A percentile compares a stretch with the other conserved stretches of the same genome.
These are phyloP conservation scores for Antennarius striatus DNA, from an alignment of 2,113 vertebrate species.

Conservation along the genomic window DNA sequence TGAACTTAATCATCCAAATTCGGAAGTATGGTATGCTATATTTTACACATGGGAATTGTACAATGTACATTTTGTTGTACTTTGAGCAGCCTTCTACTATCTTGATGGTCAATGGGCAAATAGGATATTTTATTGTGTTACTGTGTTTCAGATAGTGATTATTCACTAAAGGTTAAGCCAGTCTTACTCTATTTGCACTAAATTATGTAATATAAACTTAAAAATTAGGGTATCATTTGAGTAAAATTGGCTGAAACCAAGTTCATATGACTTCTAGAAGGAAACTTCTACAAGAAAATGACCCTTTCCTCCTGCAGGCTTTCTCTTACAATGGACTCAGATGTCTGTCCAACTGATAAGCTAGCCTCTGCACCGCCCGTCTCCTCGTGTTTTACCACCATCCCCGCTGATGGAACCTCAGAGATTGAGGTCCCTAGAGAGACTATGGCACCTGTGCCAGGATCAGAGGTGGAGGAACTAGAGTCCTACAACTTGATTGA, in stretches of 20 bases:
- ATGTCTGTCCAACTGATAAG: conserved; percentile 19
- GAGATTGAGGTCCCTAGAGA: not conserved
- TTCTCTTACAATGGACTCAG: conserved; percentile 60
- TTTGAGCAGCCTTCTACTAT: too few relatives aligned
- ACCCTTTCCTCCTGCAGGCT: conserved; percentile 13
- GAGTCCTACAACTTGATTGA: conserved; percentile 72
- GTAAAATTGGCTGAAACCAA: not conserved
- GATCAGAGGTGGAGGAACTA: conserved; percentile 61
- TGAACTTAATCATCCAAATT: too few relatives aligned
- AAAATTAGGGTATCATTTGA: too few relatives aligned
- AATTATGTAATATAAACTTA: too few relatives aligned
- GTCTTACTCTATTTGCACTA: too few relatives aligned
- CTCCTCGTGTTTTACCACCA: not conserved
- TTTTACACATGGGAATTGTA: not conserved
- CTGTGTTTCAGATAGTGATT: too few relatives aligned
- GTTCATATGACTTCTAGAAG: not conserved
- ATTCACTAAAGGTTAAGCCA: too few relatives aligned
- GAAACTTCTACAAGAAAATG: not conserved
- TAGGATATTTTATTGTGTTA: too few relatives aligned
- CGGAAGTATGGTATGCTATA: too few relatives aligned
- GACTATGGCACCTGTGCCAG: not conserved
- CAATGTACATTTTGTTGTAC: not conserved
- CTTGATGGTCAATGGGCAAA: too few relatives aligned
- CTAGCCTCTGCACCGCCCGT: conserved; percentile 1
- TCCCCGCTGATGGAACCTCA: not conserved